Evolutionary conservation across 2,113 vertebrate genomes (phyloP), one percentile per base, ranked within the genome.

Genomic region (Pterocles orientalis): DNA sequence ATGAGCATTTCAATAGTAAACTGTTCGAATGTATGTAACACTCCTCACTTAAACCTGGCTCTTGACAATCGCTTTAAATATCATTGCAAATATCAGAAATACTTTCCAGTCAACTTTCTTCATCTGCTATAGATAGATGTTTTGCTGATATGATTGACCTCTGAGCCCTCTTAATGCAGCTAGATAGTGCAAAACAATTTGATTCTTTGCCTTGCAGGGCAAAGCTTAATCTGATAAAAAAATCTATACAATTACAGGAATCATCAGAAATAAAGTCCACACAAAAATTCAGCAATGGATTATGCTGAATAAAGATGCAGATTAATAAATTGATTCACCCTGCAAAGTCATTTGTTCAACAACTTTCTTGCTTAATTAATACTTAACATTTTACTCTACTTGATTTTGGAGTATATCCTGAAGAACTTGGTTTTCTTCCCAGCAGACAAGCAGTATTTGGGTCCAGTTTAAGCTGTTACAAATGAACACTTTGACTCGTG

Each of bases 131-230:
- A 83, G 72, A 92, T 89, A 81, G 65, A 64, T 88, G 23, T 97
- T 97, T 94, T 92, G 60, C 90, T 96, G 91, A 95, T 94, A 93
- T 73, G 86, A 93, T 83, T 97, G 96, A 98, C 95, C 90, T 97
- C 56, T 70, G 91, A 92, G 75, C 50, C 81, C 69, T 95, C 86
- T 95, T 94, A 94, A 93, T 88, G 82, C 64, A 93, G 54, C 64
- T 95, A 94, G 76, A 95, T 21, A 7, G 93, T 95, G 87, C 97
- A 97, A 97, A 98, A 86, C 25, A 94, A 95, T 89, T 93, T 96
- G 95, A 95, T 89, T 87, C 86, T 97, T 96, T 90, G 91, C 82
- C 62, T 93, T 82, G 16, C 90, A 89, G 82, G 84, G 76, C 82
- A 96, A 97, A 91, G 88, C 81, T 95, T 97, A 96, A 97, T 92